Base-by-base conservation (phyloP, 2,888 invertebrate species). In the Gymnosoma rotundatum region DNA sequence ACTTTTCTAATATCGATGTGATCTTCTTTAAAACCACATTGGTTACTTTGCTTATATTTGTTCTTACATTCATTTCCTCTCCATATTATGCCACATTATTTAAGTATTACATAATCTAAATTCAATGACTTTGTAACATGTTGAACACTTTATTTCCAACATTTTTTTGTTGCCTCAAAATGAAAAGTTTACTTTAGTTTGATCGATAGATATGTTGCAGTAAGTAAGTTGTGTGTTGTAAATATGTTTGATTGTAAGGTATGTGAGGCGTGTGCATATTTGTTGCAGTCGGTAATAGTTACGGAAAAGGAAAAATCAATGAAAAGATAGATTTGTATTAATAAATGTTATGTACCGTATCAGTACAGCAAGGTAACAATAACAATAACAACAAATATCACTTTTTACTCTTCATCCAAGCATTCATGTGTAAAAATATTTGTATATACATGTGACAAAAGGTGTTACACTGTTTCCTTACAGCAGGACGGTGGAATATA, bases 41-140 rank as follows among this genome's bases (percentile, higher is more conserved):
- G 42, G 12, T 67, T 32, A 12, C 45, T 32, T 42, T 45, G 36
- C 42, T 12, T 6, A 21, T 45, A 56, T 54, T 64, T 54, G 70
- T 32, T 69, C 32, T 56, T 18, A 12, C 54, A 70, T 56, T 56
- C 52, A 32, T 67, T 25, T 0, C 56, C 21, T 63, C 9, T 56
- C 69, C 76, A 80, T 83, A 78, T 76, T 80, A 73, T 74, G 73
- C 45, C 69, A 75, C 75, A 78, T 50, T 36, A 80, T 70, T 64
- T 74, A 74, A 74, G 52, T 78, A 78, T 84, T 84, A 74, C 80
- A 84, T 84, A 84, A 84, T 74, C 79, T 52, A 48, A 70, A 83
- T 75, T 79, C 79, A 72, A 75, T 83, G 75, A 66, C 69, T 45
- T 73, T 63, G 66, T 61, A 42, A 50, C 50, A 60, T 72, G 78